Conservation (phyloP, 37 sponge, comb jelly and placozoan species). For the Bolinopsis microptera region DNA sequence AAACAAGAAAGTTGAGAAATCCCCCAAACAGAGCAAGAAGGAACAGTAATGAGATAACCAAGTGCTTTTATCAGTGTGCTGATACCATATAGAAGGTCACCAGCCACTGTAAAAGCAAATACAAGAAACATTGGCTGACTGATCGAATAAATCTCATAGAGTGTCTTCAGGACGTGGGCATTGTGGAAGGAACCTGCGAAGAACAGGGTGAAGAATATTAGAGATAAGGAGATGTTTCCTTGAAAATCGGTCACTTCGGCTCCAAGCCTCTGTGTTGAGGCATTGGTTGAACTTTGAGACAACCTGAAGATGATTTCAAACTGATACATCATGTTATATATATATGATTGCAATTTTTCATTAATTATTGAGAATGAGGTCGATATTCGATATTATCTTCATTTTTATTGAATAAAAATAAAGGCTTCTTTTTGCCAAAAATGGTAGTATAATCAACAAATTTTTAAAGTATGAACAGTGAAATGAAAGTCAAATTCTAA, state of each 20-base stretch:
- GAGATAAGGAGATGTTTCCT: background rate
- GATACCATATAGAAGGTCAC: background rate
- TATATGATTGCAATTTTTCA: too few relatives aligned
- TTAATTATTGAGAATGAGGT: too few relatives aligned
- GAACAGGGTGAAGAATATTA: background rate
- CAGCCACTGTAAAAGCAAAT: slow-evolving; percentile 30
- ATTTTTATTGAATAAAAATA: too few relatives aligned
- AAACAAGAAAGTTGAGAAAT: background rate
- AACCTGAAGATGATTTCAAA: background rate
- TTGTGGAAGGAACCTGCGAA: background rate
- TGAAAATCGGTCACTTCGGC: background rate
- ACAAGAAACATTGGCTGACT: slow-evolving; percentile 33
- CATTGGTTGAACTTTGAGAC: background rate
- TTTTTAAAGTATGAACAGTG: too few relatives aligned
- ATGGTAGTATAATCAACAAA: too few relatives aligned
- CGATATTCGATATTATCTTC: too few relatives aligned
- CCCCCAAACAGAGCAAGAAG: slow-evolving; percentile 3
- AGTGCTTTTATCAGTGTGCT: background rate
- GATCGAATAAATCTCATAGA: background rate
- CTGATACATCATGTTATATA: too few relatives aligned
- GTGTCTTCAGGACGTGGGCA: background rate
- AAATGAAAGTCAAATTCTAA: too few relatives aligned
- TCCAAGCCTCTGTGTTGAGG: background rate
- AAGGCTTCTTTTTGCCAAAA: too few relatives aligned
- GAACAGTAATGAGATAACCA: slow-evolving; percentile 9